Evolutionary conservation across 2,888 invertebrate genomes (phyloP).

Genomic region (Chrysopilus asiliformis): DNA sequence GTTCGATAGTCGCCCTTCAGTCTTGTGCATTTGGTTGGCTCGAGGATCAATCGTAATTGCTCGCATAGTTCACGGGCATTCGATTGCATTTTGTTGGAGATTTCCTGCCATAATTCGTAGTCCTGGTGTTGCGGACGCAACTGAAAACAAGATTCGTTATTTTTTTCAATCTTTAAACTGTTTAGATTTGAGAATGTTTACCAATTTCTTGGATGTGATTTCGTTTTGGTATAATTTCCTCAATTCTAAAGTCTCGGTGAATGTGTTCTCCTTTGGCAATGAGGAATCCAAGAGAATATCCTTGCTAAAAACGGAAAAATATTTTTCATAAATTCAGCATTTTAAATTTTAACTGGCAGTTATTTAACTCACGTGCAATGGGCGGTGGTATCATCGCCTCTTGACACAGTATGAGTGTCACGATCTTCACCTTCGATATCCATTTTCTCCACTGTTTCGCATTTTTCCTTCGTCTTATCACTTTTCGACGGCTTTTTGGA

Average conservation of each 20-base stretch:
- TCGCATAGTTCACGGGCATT: conserved; percentile 83
- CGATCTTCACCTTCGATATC: conserved; percentile 65
- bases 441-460: conserved; percentile 39
- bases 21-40: conserved; percentile 87
- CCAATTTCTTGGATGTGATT: conserved; percentile 21
- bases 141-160: conserved; percentile 12
- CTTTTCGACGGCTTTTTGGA: conserved; percentile 29
- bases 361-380: conserved; percentile 51
- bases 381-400: conserved; percentile 61
- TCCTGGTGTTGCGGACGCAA: conserved; percentile 24
- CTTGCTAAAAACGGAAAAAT: conserved; percentile 17
- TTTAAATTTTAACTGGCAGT: too few species aligned
- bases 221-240: conserved; percentile 30
- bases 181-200: too few species aligned
- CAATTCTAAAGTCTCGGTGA: conserved; percentile 25
- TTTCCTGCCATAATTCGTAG: conserved; percentile 31
- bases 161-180: too few species aligned
- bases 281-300: conserved; percentile 27
- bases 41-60: conserved; percentile 81
- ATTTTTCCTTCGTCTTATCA: conserved; percentile 36
- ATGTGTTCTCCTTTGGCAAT: conserved; percentile 22
- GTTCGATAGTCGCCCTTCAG: conserved; percentile 92
- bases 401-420: conserved; percentile 48
- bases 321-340: not conserved
- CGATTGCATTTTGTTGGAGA: conserved; percentile 33